These are phyloP conservation scores for Apodemia mormo DNA, from an alignment of 2,888 invertebrate genomes.

Conservation along the genomic window DNA sequence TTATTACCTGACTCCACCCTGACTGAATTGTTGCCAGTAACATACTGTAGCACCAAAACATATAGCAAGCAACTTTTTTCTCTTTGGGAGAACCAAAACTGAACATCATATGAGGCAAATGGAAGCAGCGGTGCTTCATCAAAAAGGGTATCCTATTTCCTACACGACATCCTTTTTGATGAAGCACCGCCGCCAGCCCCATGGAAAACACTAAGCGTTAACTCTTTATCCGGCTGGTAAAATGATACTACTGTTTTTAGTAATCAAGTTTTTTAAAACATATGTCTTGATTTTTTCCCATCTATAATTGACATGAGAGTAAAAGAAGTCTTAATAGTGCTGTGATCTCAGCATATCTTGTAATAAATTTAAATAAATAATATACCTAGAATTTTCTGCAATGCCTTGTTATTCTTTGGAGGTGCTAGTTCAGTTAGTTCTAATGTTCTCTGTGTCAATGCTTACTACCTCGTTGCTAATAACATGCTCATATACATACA, in stretches of 20 bases:
- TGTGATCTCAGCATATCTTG: constrained; percentile 24
- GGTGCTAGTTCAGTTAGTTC: constrained; percentile 30
- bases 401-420: constrained; percentile 31
- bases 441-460: constrained; percentile 34
- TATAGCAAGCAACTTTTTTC: constrained; percentile 26
- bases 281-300: constrained; percentile 28
- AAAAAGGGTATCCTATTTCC: no score
- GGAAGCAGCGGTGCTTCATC: no score
- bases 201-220: neutral
- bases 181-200: constrained; percentile 19
- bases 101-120: constrained; percentile 22
- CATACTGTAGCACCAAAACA: constrained; percentile 21
- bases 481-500: neutral
- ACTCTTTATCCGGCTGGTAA: constrained; percentile 3
- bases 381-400: constrained; percentile 32
- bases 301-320: constrained; percentile 26
- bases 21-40: no score
- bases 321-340: constrained; percentile 22
- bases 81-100: constrained; percentile 22
- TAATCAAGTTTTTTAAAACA: constrained; percentile 17
- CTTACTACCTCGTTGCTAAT: constrained; percentile 26
- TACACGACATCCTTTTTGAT: no score
- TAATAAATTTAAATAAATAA: constrained; percentile 29
- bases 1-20: constrained; percentile 33
- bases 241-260: constrained; percentile 14